Evolutionary conservation across 1,140 invertebrate species (phyloP), one percentile per base, ranked within the genome.

Genomic region (Zaprionus vittiger): DNA sequence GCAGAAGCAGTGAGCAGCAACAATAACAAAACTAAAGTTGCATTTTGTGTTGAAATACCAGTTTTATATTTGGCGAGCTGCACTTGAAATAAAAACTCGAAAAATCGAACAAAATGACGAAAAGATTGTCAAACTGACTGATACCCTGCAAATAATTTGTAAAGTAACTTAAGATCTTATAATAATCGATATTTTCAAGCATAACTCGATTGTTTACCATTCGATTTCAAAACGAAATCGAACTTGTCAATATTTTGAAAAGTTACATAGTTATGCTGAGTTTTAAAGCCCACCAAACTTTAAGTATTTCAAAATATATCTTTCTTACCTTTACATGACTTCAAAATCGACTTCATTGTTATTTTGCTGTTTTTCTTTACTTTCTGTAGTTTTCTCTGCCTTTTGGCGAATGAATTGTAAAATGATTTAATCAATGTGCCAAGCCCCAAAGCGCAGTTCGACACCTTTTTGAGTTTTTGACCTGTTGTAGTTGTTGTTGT

Each of bases 11-110:
- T 9, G 31, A 9, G 9, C 6, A 54, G 17, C 64, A 71, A 37
- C 65, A 70, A 31, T 55, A 56, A 49, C 59, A 57, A 75, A 87
- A 83, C 60, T 79, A 74, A 77, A 89, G 81, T 90, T 90, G 84
- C 85, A 90, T 70, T 89, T 85, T 84, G 74, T 79, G 84, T 84
- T 89, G 81, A 84, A 89, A 89, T 91, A 81, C 85, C 85, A 90
- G 85, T 89, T 89, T 89, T 90, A 54, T 82, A 85, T 89, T 90
- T 90, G 84, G 85, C 79, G 75, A 81, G 76, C 75, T 90, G 84
- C 84, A 90, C 81, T 90, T 84, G 81, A 69, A 71, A 75, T 78
- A 55, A 68, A 72, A 63, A 68, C 65, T 62, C 55, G 61, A 70
- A 61, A 71, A 69, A 41, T 20, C 17, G 17, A 34, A 61, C n/a